Conservation (phyloP, 2,113 vertebrate species). For the Myotis davidii region DNA sequence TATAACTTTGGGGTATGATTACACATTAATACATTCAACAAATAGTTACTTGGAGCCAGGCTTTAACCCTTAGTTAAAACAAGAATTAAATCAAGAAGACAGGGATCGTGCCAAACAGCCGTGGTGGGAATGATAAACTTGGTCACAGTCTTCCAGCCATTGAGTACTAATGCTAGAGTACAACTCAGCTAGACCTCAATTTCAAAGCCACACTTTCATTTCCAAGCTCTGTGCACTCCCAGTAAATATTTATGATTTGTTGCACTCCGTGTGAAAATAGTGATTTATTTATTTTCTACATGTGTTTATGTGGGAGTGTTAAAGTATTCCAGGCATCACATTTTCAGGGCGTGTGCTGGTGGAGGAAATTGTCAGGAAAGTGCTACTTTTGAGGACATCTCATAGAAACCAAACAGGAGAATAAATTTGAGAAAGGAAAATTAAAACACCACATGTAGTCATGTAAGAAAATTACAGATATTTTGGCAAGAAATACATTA, state of each 20-base stretch:
- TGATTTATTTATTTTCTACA: conserved; percentile 18
- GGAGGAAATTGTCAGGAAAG: conserved; percentile 49
- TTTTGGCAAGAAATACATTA: conserved; percentile 1
- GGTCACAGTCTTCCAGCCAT: neutral
- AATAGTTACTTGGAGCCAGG: neutral
- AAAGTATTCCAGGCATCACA: conserved; percentile 47
- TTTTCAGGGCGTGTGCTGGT: conserved; percentile 24
- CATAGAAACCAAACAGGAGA: conserved; percentile 61
- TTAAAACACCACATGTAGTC: conserved; percentile 47
- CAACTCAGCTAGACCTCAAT: neutral
- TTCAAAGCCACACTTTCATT: neutral
- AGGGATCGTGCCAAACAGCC: neutral
- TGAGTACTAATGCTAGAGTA: neutral
- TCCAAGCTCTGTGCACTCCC: neutral
- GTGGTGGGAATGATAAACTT: neutral
- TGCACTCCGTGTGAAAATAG: neutral
- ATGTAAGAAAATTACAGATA: neutral
- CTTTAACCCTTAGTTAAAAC: neutral
- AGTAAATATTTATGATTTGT: neutral
- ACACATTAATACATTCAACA: neutral
- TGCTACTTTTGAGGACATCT: conserved; percentile 24
- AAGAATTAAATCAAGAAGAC: neutral
- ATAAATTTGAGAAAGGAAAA: conserved; percentile 51
- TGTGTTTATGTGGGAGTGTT: neutral
- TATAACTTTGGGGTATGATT: neutral